phyloP scores from a whole-genome alignment of 1,140 invertebrate species.

The Apis mellifera region DNA sequence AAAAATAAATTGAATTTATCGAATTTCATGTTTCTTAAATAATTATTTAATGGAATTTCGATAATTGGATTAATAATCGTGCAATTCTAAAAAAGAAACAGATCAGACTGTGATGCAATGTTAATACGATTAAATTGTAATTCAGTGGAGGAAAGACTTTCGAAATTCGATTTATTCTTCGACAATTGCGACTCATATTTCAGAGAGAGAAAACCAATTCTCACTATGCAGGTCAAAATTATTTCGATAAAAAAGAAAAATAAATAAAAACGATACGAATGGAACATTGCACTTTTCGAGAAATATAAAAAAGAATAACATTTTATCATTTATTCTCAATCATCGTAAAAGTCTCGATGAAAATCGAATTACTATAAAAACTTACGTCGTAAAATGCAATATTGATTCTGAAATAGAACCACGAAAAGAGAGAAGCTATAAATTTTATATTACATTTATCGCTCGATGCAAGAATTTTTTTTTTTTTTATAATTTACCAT shows the following conservation, averaged over 20 bases:
- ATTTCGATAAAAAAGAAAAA: background rate
- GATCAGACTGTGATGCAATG: background rate
- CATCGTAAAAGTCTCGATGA: background rate
- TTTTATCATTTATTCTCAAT: background rate
- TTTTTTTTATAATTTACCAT: background rate
- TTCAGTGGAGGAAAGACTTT: background rate
- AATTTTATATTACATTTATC: conserved; percentile 6
- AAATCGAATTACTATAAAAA: background rate
- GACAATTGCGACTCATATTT: background rate
- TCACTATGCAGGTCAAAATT: background rate
- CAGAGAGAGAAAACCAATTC: background rate
- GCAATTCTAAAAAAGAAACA: background rate
- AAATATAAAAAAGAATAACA: too few relatives aligned
- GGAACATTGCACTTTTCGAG: background rate
- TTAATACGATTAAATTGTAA: background rate
- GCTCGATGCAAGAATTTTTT: background rate
- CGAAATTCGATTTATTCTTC: background rate
- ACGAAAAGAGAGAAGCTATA: background rate
- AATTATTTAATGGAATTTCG: background rate
- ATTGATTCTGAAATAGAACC: background rate
- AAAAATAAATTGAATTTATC: background rate
- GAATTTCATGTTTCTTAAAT: background rate
- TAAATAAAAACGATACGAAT: background rate
- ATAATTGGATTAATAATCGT: background rate
- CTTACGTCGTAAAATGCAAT: background rate